phyloP scores from a whole-genome alignment of 2,113 vertebrate genomes.

The Saimiri boliviensis region DNA sequence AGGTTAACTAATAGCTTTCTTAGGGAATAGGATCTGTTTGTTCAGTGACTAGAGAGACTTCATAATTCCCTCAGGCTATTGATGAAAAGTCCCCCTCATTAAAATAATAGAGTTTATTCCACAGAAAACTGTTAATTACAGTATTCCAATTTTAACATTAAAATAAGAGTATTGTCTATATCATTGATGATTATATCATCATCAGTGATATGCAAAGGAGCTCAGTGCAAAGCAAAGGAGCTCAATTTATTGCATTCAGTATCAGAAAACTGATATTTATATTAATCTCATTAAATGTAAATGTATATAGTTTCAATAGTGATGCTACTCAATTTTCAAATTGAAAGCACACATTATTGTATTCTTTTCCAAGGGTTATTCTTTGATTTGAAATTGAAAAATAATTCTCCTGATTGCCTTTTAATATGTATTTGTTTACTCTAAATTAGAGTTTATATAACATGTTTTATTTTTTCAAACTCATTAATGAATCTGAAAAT shows the following conservation, averaged over 20 bases:
- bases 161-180: background rate
- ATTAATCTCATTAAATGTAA: background rate
- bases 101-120: background rate
- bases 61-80: background rate
- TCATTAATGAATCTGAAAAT: background rate
- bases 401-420: background rate
- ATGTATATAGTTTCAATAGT: background rate
- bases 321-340: background rate
- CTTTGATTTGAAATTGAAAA: background rate
- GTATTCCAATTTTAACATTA: background rate
- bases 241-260: background rate
- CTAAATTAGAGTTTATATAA: background rate
- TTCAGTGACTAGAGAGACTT: background rate
- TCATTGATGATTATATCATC: background rate
- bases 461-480: background rate
- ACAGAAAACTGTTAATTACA: slow-evolving; percentile 9
- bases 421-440: background rate
- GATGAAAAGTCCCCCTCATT: slow-evolving; percentile 34
- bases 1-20: slow-evolving; percentile 36
- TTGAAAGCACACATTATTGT: background rate
- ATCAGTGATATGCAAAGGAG: background rate
- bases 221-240: too few relatives aligned
- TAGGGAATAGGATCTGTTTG: slow-evolving; percentile 29
- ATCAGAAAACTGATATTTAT: background rate
- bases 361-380: background rate